Conservation (phyloP, 2,888 invertebrate species). For the Lysandra bellargus region DNA sequence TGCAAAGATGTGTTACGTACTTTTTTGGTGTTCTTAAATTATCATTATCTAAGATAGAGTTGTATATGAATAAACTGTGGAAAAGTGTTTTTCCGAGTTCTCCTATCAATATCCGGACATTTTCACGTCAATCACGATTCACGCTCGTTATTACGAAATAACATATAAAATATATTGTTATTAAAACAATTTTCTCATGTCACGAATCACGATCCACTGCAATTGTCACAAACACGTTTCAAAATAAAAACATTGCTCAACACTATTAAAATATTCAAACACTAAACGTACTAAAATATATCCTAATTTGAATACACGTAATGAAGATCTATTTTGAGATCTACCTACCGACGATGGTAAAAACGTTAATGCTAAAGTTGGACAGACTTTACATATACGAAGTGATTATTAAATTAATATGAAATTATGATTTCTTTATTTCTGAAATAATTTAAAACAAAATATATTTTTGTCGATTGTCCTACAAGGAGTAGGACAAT, state of each 20-base stretch:
- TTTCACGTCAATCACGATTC: not conserved
- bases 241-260: not conserved
- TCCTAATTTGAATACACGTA: not conserved
- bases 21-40: no score
- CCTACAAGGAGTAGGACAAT: no score
- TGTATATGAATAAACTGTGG: no score
- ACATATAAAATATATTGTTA: conserved; percentile 1
- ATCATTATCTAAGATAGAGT: no score
- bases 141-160: not conserved
- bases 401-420: not conserved
- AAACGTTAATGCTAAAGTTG: not conserved
- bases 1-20: no score
- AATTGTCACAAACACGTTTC: not conserved
- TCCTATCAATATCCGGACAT: not conserved
- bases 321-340: not conserved
- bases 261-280: not conserved
- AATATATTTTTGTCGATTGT: no score
- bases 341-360: not conserved
- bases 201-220: conserved; percentile 2
- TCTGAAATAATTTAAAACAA: no score
- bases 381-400: not conserved
- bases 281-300: not conserved
- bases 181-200: not conserved
- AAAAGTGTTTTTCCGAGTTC: not conserved
- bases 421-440: no score